Base-by-base conservation (phyloP, 2,797 vertebrate genomes). In the Sphenodon punctatus region DNA sequence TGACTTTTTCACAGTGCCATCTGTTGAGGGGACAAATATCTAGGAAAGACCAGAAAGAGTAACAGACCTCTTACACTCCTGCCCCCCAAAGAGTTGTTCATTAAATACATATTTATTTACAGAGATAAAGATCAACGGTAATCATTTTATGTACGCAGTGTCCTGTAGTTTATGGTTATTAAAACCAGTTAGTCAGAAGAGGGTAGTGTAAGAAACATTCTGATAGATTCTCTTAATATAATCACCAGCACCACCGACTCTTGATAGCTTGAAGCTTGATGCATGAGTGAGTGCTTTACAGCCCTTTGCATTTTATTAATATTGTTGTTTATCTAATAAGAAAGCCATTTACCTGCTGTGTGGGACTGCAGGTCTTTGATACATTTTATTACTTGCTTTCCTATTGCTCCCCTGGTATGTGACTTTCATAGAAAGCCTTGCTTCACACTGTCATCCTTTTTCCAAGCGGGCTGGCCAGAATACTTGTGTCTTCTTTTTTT, bases 131-230 rank as follows among this genome's bases (percentile, higher is more conserved):
- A 81, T 88, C 41, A 77, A 56, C 42, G 34, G 30, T 71, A 87
- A 82, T 67, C 72, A 56, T 38, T 90, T 88, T 79, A 86, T 17
- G 70, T 85, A 75, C 46, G 82, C 73, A 36, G 16, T 30, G n/a
- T 88, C 83, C 71, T 87, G 49, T 58, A 77, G 75, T 82, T 93
- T 87, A 86, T 72, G 71, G 36, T 90, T 88, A 85, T 89, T 89
- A 82, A 90, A 89, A 68, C 75, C 46, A 49, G 38, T 22, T 87
- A 86, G 64, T 87, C 81, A 87, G 65, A 36, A 92, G 49, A 84
- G 55, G 63, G 58, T 76, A 88, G 45, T 74, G 71, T 82, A 67
- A 14, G 49, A 53, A 83, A 66, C 10, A 66, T 80, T 67, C 48
- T 64, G 79, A 86, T 67, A 89, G 61, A 85, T 87, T 82, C 63